Conservation (phyloP, 37 sponge, comb jelly and placozoan genomes). For the Bolinopsis microptera region DNA sequence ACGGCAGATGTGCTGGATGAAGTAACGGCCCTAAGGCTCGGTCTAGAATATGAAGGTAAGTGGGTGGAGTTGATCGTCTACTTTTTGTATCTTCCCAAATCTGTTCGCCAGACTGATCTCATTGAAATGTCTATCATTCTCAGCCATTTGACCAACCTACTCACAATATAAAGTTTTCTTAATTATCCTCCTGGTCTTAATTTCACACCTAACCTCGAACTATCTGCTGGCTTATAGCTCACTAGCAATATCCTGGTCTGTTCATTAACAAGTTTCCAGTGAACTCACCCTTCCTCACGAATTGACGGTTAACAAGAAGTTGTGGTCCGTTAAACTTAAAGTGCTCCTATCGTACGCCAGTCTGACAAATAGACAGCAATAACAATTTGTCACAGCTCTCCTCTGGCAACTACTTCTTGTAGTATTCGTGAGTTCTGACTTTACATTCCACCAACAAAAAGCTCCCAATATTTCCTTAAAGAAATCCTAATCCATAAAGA, state of each 20-base stretch:
- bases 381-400: not conserved
- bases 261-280: not conserved
- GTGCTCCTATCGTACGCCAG: too few relatives aligned
- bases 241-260: not conserved
- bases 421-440: not conserved
- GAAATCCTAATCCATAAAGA: not conserved
- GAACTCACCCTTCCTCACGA: not conserved
- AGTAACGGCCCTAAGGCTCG: conserved; percentile 58
- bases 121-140: too few relatives aligned
- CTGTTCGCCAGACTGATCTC: too few relatives aligned
- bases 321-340: not conserved
- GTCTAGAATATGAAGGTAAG: conserved; percentile 62
- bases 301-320: not conserved
- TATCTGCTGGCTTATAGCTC: not conserved
- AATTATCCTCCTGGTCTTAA: not conserved
- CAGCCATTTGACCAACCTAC: too few relatives aligned
- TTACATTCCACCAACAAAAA: too few relatives aligned
- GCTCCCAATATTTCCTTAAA: not conserved
- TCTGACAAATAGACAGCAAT: not conserved
- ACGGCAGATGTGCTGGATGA: conserved; percentile 62
- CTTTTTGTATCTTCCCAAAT: too few relatives aligned
- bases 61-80: not conserved
- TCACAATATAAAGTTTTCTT: too few relatives aligned
- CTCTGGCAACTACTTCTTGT: not conserved
- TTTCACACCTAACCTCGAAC: not conserved